phyloP scores from a whole-genome alignment of 2,888 invertebrate genomes.

The Phyllotreta striolata region DNA sequence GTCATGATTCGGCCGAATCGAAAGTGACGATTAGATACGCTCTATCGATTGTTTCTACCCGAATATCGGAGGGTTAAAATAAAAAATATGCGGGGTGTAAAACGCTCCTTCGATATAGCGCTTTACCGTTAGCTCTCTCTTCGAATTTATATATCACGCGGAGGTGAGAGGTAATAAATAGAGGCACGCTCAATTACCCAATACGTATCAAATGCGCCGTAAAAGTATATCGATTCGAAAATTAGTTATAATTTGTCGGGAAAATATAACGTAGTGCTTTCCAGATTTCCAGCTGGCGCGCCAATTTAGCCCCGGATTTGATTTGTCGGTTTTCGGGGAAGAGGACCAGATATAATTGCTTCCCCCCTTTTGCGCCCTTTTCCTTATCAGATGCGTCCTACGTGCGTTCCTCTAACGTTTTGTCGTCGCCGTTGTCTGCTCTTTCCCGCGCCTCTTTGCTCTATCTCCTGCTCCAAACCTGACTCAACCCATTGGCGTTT shows the following conservation, averaged over 20 bases:
- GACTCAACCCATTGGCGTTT: not conserved
- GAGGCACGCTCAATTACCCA: constrained; percentile 17
- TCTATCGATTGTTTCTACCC: constrained; percentile 38
- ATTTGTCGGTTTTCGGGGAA: constrained; percentile 59
- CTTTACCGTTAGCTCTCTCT: too few species aligned
- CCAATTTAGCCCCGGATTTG: constrained; percentile 41
- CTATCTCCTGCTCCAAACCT: not conserved
- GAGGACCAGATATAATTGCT: constrained; percentile 59
- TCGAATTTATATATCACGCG: too few species aligned
- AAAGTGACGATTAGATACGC: constrained; percentile 41
- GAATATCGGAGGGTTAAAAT: constrained; percentile 23
- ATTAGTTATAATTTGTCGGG: constrained; percentile 50
- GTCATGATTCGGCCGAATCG: constrained; percentile 36
- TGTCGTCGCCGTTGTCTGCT: constrained; percentile 20
- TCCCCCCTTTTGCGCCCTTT: constrained; percentile 54
- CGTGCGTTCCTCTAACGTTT: constrained; percentile 15
- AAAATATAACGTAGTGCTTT: constrained; percentile 53
- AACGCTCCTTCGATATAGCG: too few species aligned
- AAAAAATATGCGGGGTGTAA: too few species aligned
- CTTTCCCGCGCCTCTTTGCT: constrained; percentile 19
- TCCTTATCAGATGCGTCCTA: constrained; percentile 52
- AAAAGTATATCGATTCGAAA: constrained; percentile 39
- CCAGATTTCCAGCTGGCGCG: constrained; percentile 38
- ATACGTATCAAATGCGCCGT: constrained; percentile 35
- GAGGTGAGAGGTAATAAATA: constrained; percentile 4